Base-by-base conservation (phyloP, 2,797 vertebrate genomes). In the Borostomias antarcticus region DNA sequence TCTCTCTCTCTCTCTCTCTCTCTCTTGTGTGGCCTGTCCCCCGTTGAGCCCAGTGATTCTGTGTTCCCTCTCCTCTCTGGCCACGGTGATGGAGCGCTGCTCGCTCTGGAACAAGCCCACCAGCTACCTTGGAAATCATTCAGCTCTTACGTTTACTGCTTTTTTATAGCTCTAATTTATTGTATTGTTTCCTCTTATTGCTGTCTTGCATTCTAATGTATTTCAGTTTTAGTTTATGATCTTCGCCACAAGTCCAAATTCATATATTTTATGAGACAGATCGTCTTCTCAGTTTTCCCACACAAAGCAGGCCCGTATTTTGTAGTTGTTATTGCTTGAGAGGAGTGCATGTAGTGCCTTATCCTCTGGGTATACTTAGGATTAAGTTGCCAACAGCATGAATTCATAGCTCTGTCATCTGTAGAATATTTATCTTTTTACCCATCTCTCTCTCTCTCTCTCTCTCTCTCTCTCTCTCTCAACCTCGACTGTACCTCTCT, bases 341-440 rank as follows among this genome's bases (percentile, higher is more conserved):
- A 58, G 3, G 1, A n/a, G 40, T 1, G 13, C 54, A 43, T n/a
- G 48, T 63, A 62, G 48, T n/a, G 48, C 57, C 23, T 66, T 60
- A 79, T 73, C 70, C 28, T 56, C 11, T 30, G 58, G 52, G 56
- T 65, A 62, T 66, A 26, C 58, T 62, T 10, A 11, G 47, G 58
- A 73, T 79, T 62, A 73, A 68, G 61, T 76, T 76, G 72, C 71
- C 69, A 74, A 64, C 54, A 68, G 58, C 66, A 74, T 21, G 69
- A 37, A 76, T 72, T 58, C 26, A 71, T 69, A 43, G 43, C 43
- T 50, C 26, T n/a, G 58, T 60, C 33, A 62, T 33, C 58, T 45
- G 19, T 35, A 25, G 62, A 7, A 23, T 25, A n/a, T n/a, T n/a
- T n/a, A n/a, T n/a, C n/a, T n/a, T n/a, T n/a, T 23, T 62, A 62